Percentiles rank a stretch among this genome's conserved stretches.
Conservation (phyloP, 2,113 vertebrate genomes). For the Neodon shergylaensis region DNA sequence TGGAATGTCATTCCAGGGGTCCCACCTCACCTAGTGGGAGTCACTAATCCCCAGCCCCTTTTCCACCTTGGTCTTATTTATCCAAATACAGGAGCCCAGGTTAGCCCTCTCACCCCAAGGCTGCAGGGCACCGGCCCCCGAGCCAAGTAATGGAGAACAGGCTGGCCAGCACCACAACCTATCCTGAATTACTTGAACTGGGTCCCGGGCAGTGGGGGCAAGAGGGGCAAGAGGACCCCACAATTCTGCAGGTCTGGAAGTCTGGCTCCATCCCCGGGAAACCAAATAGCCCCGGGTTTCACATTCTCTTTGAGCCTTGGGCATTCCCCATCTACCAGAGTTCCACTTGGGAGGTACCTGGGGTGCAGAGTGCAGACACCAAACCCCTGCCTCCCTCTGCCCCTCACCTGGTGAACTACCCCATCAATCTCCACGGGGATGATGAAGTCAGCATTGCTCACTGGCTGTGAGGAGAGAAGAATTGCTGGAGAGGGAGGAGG, state of each 20-base stretch:
- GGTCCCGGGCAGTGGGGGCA: slow-evolving; percentile 85
- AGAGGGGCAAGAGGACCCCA: not conserved
- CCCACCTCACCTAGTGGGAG: not conserved
- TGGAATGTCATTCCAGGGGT: not conserved
- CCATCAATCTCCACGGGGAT: slow-evolving; percentile 97
- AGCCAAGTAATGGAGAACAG: slow-evolving; percentile 98
- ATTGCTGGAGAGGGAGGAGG: not conserved
- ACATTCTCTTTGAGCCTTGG: not conserved
- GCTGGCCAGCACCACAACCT: slow-evolving; percentile 94
- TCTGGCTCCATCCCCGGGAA: not conserved
- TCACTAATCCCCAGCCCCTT: slow-evolving; percentile 7
- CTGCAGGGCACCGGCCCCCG: slow-evolving; percentile 86
- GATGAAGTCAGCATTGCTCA: slow-evolving; percentile 96
- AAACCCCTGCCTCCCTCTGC: not conserved
- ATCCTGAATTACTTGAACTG: slow-evolving; percentile 99
- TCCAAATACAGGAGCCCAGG: not conserved
- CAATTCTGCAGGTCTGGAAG: not conserved
- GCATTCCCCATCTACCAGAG: not conserved
- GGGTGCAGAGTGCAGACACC: not conserved
- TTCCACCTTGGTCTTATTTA: not conserved
- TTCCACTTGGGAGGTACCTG: not conserved
- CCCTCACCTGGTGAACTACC: slow-evolving; percentile 92
- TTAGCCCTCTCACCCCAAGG: slow-evolving; percentile 35
- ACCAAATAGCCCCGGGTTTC: not conserved
- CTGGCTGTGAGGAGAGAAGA: slow-evolving; percentile 85